phyloP scores from a whole-genome alignment of 2,888 invertebrate species.

The Plebejus anna region DNA sequence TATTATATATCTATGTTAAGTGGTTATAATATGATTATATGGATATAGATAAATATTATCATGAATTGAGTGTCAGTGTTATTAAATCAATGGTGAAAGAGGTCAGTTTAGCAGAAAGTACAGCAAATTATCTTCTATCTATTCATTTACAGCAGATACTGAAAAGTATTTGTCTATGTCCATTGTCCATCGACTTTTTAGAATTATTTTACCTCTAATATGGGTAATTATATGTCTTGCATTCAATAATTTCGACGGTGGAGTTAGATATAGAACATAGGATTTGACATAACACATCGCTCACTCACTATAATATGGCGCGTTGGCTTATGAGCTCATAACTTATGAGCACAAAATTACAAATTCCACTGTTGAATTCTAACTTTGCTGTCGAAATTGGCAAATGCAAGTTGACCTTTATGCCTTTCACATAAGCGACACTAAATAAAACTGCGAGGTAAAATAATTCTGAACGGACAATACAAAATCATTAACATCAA shows the following conservation, averaged over 20 bases:
- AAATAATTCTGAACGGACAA: not conserved
- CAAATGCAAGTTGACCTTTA: not conserved
- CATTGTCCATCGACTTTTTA: not conserved
- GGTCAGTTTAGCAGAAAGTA: not conserved
- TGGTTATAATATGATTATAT: not conserved
- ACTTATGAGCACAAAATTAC: not conserved
- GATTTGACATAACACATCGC: not conserved
- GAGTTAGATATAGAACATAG: not conserved
- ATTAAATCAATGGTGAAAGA: not conserved
- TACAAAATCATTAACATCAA: conserved; percentile 58
- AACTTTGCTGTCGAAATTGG: not conserved
- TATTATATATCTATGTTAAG: conserved; percentile 14
- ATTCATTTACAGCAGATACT: not conserved
- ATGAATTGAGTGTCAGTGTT: not conserved
- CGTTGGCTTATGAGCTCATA: not conserved
- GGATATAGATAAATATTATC: conserved; percentile 17
- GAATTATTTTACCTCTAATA: not conserved
- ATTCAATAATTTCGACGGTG: not conserved
- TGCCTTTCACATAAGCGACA: not conserved
- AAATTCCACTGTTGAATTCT: not conserved
- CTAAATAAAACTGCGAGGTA: not conserved
- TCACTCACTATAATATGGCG: not conserved
- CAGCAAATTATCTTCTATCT: not conserved
- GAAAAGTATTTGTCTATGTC: conserved; percentile 29
- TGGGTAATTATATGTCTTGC: too few relatives aligned